phyloP scores from a whole-genome alignment of 2,797 vertebrate genomes.

The Lagodon rhomboides region DNA sequence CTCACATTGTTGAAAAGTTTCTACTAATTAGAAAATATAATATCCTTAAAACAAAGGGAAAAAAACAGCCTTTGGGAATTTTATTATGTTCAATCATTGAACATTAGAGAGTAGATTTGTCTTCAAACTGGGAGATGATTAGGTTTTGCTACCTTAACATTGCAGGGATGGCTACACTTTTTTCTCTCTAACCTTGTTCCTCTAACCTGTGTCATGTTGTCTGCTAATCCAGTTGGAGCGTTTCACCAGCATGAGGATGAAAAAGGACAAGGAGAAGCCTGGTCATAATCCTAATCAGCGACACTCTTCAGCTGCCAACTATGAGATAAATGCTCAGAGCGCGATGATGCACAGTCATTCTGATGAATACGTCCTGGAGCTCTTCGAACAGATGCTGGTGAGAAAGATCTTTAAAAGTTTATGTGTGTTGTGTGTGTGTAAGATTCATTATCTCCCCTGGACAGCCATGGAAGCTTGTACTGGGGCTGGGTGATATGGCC shows the following conservation, averaged over 20 bases:
- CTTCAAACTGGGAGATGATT: slow-evolving; percentile 40
- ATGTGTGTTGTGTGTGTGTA: neutral
- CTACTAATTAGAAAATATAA: slow-evolving; percentile 13
- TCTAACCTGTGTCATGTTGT: slow-evolving; percentile 49
- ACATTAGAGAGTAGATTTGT: neutral
- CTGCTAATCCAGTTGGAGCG: slow-evolving; percentile 89
- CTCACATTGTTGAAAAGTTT: slow-evolving; percentile 28
- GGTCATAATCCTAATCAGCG: slow-evolving; percentile 76
- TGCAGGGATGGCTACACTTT: neutral
- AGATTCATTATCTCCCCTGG: neutral
- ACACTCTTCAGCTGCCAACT: slow-evolving; percentile 87
- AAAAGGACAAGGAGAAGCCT: slow-evolving; percentile 93
- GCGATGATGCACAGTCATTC: slow-evolving; percentile 84
- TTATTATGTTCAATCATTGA: neutral
- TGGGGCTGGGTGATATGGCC: neutral
- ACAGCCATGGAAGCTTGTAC: neutral
- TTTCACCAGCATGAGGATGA: slow-evolving; percentile 94
- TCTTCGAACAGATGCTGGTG: slow-evolving; percentile 97
- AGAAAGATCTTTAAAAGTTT: slow-evolving; percentile 57
- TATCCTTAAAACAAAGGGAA: neutral
- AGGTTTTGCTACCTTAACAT: slow-evolving; percentile 19
- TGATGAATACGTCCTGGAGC: slow-evolving; percentile 89
- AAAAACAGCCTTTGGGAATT: neutral
- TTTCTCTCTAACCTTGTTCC: slow-evolving; percentile 20
- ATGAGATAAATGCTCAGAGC: slow-evolving; percentile 82